Percentiles rank a stretch among this genome's conserved stretches.
Evolutionary conservation across 92 coral and sea anemone genomes (phyloP).

Genomic region (Palythoa caribaeorum): DNA sequence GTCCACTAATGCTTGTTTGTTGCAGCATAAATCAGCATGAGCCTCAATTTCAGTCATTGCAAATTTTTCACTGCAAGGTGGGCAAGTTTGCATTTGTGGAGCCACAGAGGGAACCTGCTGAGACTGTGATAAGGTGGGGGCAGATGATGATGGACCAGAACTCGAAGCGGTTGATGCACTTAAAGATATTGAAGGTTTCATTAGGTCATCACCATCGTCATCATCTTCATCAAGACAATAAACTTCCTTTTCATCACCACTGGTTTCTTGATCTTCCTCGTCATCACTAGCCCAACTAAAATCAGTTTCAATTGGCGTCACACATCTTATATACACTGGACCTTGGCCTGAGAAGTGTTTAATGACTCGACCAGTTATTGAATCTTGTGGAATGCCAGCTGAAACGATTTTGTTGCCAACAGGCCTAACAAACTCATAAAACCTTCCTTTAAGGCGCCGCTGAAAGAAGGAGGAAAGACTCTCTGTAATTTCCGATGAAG

Average conservation of each 20-base stretch:
- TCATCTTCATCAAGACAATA: constrained; percentile 50
- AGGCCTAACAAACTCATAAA: constrained; percentile 43
- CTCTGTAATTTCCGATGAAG: constrained; percentile 47
- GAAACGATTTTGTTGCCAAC: constrained; percentile 60
- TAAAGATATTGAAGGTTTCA: constrained; percentile 2
- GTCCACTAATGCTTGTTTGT: constrained; percentile 5
- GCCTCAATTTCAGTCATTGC: constrained; percentile 33
- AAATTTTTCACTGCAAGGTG: constrained; percentile 25
- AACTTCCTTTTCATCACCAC: constrained; percentile 46
- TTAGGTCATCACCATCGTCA: constrained; percentile 28
- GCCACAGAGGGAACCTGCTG: constrained; percentile 32
- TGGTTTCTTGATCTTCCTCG: constrained; percentile 31
- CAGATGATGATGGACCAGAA: constrained; percentile 23
- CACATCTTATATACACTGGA: constrained; percentile 53
- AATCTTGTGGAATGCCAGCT: constrained; percentile 38
- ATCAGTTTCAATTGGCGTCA: constrained; percentile 53
- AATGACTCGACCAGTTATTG: constrained; percentile 51
- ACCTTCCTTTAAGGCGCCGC: constrained; percentile 47
- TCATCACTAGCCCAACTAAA: constrained; percentile 53
- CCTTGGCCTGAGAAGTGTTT: constrained; percentile 66
- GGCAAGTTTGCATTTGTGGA: constrained; percentile 37
- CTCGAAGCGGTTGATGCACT: constrained; percentile 29
- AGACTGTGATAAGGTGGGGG: constrained; percentile 15
- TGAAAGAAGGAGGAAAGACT: constrained; percentile 32
- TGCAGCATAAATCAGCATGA: constrained; percentile 29